Conservation (phyloP, 2,888 invertebrate genomes). For the Drosophila pseudotalamancana region DNA sequence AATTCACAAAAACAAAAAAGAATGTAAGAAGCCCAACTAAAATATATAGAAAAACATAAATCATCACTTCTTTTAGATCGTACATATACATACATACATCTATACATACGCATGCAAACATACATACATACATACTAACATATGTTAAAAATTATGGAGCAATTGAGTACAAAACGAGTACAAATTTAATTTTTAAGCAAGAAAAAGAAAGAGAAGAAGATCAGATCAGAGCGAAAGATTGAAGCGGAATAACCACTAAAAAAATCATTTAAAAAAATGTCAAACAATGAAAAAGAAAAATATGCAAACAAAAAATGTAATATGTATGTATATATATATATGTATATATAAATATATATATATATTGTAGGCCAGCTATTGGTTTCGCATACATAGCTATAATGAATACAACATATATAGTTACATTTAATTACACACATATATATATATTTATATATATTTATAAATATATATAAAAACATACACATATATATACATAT, state of each 20-base stretch:
- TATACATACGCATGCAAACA: slow-evolving; percentile 33
- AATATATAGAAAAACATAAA: slow-evolving; percentile 18
- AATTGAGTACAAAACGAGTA: slow-evolving; percentile 82
- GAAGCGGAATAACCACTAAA: not conserved
- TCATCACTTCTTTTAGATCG: not conserved
- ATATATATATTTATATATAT: slow-evolving; percentile 13
- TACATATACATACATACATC: slow-evolving; percentile 36
- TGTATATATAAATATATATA: slow-evolving; percentile 2
- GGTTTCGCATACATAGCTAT: slow-evolving; percentile 61
- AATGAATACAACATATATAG: slow-evolving; percentile 43
- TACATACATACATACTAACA: slow-evolving; percentile 51
- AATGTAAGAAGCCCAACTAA: slow-evolving; percentile 18
- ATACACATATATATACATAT: slow-evolving; percentile 1
- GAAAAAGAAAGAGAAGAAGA: slow-evolving; percentile 25
- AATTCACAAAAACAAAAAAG: slow-evolving; percentile 21
- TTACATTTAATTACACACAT: slow-evolving; percentile 13
- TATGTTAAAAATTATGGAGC: slow-evolving; percentile 77
- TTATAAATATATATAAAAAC: slow-evolving; percentile 12
- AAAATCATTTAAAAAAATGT: slow-evolving; percentile 13
- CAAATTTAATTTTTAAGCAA: slow-evolving; percentile 80
- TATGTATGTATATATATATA: not conserved
- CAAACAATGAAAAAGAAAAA: slow-evolving; percentile 22
- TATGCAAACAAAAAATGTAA: slow-evolving; percentile 10
- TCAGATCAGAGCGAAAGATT: no score
- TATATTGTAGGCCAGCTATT: slow-evolving; percentile 69